These are phyloP conservation scores for Atractosteus spatula DNA, from an alignment of 2,113 vertebrate species.

Conservation along the genomic window DNA sequence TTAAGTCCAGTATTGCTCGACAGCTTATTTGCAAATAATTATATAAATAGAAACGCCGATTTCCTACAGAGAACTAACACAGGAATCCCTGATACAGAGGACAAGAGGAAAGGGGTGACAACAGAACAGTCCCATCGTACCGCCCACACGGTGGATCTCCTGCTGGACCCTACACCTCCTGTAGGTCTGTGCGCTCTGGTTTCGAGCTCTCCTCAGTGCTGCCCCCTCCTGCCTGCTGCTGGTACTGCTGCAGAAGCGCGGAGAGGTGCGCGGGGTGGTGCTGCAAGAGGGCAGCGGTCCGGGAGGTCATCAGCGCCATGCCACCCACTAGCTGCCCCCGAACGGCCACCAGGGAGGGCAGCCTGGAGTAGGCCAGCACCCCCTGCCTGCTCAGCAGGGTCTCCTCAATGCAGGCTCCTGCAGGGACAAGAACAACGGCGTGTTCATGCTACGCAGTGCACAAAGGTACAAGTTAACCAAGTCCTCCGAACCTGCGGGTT, in stretches of 20 bases:
- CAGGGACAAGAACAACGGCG: not conserved
- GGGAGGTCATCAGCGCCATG: slow-evolving; percentile 63
- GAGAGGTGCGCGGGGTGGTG: slow-evolving; percentile 62
- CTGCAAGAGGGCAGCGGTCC: slow-evolving; percentile 69
- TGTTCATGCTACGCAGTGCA: too few relatives aligned
- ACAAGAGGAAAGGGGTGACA: too few relatives aligned
- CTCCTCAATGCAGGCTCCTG: slow-evolving; percentile 84
- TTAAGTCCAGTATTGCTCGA: too few relatives aligned
- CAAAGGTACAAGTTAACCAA: too few relatives aligned
- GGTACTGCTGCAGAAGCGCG: slow-evolving; percentile 73
- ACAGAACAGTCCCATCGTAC: not conserved
- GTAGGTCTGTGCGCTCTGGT: not conserved
- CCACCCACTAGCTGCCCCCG: slow-evolving; percentile 74
- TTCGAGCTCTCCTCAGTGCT: not conserved
- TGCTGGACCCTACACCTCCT: slow-evolving; percentile 25
- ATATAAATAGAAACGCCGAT: too few relatives aligned
- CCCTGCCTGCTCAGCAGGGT: slow-evolving; percentile 80
- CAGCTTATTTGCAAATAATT: too few relatives aligned
- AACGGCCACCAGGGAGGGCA: slow-evolving; percentile 61
- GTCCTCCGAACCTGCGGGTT: too few relatives aligned
- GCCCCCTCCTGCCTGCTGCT: slow-evolving; percentile 55
- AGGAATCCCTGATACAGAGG: too few relatives aligned
- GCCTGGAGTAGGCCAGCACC: slow-evolving; percentile 71
- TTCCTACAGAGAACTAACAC: too few relatives aligned
- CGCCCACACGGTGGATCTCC: slow-evolving; percentile 32